phyloP scores from a whole-genome alignment of 2,888 invertebrate genomes.

The Mesochorus sp. region DNA sequence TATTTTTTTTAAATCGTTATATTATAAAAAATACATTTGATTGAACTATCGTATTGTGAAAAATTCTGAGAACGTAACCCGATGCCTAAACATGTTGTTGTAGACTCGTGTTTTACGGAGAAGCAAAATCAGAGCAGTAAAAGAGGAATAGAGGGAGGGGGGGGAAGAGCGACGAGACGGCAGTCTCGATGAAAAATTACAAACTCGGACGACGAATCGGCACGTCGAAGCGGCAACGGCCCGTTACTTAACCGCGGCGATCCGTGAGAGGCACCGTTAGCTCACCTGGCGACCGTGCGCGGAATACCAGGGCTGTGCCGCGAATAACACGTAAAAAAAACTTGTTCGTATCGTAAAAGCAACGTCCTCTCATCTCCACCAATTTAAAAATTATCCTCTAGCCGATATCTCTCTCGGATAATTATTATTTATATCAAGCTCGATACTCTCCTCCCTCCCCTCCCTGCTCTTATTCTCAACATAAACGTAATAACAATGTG shows the following conservation, averaged over 20 bases:
- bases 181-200: constrained; percentile 60
- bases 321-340: constrained; percentile 60
- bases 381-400: too few relatives aligned
- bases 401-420: too few relatives aligned
- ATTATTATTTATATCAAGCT: too few relatives aligned
- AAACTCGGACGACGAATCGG: constrained; percentile 61
- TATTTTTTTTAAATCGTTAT: too few relatives aligned
- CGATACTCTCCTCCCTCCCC: too few relatives aligned
- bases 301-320: constrained; percentile 74
- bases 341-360: constrained; percentile 6
- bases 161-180: constrained; percentile 21
- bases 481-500: too few relatives aligned
- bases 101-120: too few relatives aligned
- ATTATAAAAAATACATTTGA: too few relatives aligned
- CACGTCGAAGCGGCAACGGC: constrained; percentile 56
- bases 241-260: constrained; percentile 81
- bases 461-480: too few relatives aligned
- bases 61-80: too few relatives aligned
- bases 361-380: constrained; percentile 17
- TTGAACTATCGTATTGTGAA: too few relatives aligned
- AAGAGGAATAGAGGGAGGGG: constrained; percentile 10
- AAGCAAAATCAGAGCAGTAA: constrained; percentile 34
- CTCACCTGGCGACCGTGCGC: constrained; percentile 79
- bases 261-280: constrained; percentile 78
- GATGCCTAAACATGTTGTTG: too few relatives aligned